Percentiles rank a stretch among this genome's conserved stretches.
phyloP scores from a whole-genome alignment of 2,113 vertebrate species.

The Cyprinodon variegatus region DNA sequence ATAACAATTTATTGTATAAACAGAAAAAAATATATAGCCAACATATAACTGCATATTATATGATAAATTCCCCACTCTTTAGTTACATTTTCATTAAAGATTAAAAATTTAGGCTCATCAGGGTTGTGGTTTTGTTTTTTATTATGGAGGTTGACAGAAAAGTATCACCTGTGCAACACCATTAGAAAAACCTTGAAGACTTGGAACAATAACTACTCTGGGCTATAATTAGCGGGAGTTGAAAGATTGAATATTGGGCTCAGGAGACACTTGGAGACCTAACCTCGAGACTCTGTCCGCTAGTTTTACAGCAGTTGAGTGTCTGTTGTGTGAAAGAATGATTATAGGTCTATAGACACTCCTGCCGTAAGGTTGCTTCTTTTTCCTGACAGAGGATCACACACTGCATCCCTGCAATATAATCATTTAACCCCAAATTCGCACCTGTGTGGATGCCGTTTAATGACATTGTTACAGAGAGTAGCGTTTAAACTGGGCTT shows the following conservation, averaged over 20 bases:
- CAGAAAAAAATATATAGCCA: not conserved
- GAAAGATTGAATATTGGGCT: conserved; percentile 35
- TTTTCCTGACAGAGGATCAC: conserved; percentile 15
- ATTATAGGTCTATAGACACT: conserved; percentile 49
- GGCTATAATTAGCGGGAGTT: conserved; percentile 57
- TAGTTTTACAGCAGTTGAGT: conserved; percentile 32
- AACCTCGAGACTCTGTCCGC: conserved; percentile 24
- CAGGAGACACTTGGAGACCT: conserved; percentile 30
- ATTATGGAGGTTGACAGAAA: not conserved
- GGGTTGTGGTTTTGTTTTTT: not conserved
- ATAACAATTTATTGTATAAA: not conserved
- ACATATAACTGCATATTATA: not conserved
- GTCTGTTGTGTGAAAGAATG: conserved; percentile 40
- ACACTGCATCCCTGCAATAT: conserved; percentile 24
- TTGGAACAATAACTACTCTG: conserved; percentile 24
- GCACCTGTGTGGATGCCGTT: conserved; percentile 3
- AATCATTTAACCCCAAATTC: conserved; percentile 15
- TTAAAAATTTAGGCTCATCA: not conserved
- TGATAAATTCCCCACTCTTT: not conserved
- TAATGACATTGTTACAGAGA: not conserved
- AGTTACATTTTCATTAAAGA: not conserved
- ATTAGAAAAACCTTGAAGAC: conserved; percentile 28
- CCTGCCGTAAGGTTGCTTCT: conserved; percentile 43
- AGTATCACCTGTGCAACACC: conserved; percentile 11
- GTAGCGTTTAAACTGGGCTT: not conserved